Evolutionary conservation across 2,888 invertebrate genomes (phyloP).

Genomic region (Gnatocerus cornutus): DNA sequence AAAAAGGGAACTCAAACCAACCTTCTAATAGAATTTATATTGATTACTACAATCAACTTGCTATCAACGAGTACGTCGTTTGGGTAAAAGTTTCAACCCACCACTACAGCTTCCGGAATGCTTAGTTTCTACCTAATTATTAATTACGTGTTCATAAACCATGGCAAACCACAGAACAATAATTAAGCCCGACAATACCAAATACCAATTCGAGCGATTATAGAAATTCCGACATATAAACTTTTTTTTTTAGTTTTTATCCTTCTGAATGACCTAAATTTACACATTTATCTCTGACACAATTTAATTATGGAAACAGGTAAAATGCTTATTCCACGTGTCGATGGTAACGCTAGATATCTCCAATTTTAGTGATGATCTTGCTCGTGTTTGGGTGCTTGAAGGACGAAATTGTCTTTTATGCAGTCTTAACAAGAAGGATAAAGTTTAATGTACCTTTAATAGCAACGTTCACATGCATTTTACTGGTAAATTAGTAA

Average conservation of each 20-base stretch:
- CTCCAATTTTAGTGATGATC: not conserved
- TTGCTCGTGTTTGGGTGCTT: not conserved
- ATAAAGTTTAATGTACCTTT: conserved; percentile 1
- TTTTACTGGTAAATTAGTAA: not conserved
- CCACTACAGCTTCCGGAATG: not conserved
- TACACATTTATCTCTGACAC: not conserved
- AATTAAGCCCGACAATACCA: too few species aligned
- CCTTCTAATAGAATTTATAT: conserved; percentile 4
- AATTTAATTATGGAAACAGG: not conserved
- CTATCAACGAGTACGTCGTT: not conserved
- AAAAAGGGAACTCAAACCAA: not conserved
- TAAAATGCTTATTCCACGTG: not conserved
- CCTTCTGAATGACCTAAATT: not conserved
- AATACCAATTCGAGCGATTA: too few species aligned
- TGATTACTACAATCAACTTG: conserved; percentile 1
- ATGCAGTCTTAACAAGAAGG: conserved; percentile 2
- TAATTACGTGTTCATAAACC: too few species aligned
- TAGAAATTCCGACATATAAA: too few species aligned
- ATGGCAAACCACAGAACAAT: too few species aligned
- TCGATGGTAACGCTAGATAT: conserved; percentile 1
- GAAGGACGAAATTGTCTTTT: conserved; percentile 2
- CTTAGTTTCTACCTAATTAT: not conserved
- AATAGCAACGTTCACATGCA: not conserved
- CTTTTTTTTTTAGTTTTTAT: too few species aligned
- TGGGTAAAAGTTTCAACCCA: not conserved